Evolutionary conservation across 2,797 vertebrate genomes (phyloP), one percentile per base, ranked within the genome.

Genomic region (Sebastes cheni): DNA sequence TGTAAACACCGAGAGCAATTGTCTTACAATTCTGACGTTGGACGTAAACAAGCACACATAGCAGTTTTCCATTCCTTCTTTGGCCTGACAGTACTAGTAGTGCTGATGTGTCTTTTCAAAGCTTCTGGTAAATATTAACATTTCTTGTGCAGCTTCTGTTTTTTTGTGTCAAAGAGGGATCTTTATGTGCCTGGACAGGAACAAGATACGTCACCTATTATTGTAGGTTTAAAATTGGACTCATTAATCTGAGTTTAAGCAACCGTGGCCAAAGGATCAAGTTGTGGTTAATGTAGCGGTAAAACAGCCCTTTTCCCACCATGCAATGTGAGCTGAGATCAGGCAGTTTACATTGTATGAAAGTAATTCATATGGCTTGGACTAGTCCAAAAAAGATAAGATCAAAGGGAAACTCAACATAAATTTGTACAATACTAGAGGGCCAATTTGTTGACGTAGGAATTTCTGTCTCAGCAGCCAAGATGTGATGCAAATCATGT

Each of bases 51-150:
- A 39, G 79, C 77, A 88, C 81, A 81, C 83, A 86, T 72, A 87
- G 75, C 79, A 73, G 70, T 81, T 94, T 95, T 94, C 94, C 94
- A 92, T 67, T 90, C 94, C 94, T 94, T 95, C 88, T 94, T 94
- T 92, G 93, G 94, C 71, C 80, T 25, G 86, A 77, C 64, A 59
- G 76, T 58, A 76, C 81, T n/a, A 70, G 82, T 72, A 54, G 77
- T 72, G 73, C 69, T 65, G 89, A 73, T 85, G 86, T 2, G 79
- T 77, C 91, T 86, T 80, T 89, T 84, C 36, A 75, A 84, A 82
- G 74, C 68, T 85, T 92, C 76, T 86, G 65, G 88, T 93, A 95
- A 94, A 95, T 94, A 94, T 93, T 94, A 93, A 91, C 92, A 94
- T 93, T 90, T 92, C 88, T 91, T 76, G 42, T 55, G 29, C 69